phyloP scores from a whole-genome alignment of 1,140 invertebrate genomes.

The Drosophila leontia region DNA sequence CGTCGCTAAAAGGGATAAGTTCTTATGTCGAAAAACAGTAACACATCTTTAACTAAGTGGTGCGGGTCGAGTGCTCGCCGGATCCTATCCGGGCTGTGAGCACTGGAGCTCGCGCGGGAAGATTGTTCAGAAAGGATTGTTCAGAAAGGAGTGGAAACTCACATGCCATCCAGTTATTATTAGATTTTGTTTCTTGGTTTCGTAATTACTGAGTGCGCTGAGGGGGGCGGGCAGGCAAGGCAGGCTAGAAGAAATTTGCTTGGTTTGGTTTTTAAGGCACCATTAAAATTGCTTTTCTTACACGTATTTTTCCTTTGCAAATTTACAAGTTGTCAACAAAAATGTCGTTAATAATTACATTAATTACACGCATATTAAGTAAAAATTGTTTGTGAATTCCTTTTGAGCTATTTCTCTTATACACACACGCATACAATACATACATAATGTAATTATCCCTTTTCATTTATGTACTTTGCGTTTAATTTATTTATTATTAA shows the following conservation, averaged over 20 bases:
- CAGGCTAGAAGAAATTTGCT: conserved; percentile 76
- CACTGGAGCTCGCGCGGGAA: conserved; percentile 18
- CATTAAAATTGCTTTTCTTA: conserved; percentile 85
- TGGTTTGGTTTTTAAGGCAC: conserved; percentile 85
- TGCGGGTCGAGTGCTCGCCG: not conserved
- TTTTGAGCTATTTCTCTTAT: conserved; percentile 71
- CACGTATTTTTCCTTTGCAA: conserved; percentile 85
- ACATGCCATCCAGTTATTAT: conserved; percentile 51
- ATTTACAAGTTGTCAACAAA: conserved; percentile 83
- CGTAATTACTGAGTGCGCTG: conserved; percentile 38
- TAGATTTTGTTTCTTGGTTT: not conserved
- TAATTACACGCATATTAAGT: conserved; percentile 61
- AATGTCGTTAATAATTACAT: conserved; percentile 66
- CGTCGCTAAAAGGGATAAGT: conserved; percentile 78
- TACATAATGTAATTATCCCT: conserved; percentile 77
- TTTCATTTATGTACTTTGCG: conserved; percentile 33
- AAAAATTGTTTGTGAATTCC: conserved; percentile 59
- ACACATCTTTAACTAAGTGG: conserved; percentile 34
- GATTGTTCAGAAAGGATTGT: conserved; percentile 20
- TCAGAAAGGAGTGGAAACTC: conserved; percentile 69
- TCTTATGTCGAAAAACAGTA: conserved; percentile 72
- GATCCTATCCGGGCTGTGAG: conserved; percentile 10
- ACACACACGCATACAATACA: conserved; percentile 68
- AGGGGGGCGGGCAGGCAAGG: conserved; percentile 51
- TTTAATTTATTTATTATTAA: conserved; percentile 61